Evolutionary conservation across 2,113 vertebrate genomes (phyloP), one percentile per base, ranked within the genome.

Genomic region (Ictalurus furcatus): DNA sequence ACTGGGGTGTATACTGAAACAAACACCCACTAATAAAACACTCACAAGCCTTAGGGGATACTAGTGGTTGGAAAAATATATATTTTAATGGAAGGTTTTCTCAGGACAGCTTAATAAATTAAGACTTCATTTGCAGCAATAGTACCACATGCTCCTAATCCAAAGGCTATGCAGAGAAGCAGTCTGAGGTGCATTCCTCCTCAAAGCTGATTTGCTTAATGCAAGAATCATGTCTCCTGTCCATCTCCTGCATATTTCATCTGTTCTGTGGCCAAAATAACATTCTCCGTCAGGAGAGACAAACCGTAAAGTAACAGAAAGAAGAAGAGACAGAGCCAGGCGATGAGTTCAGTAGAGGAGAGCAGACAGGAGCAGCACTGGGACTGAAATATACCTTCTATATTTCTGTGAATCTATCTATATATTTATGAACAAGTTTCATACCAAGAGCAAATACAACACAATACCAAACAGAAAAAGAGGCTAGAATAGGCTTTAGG

Each of bases 201-300:
- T 84, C 34, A 17, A 74, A 74, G 84, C 56, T 88, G 76, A 67
- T 79, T 86, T 73, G 44, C 65, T 87, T 92, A 90, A 90, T 90
- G 91, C 90, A 91, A 65, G 63, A 90, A 90, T 87, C 88, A 69
- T 92, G 91, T 92, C 79, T 65, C 86, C 87, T 92, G 89, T 92
- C 88, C 91, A 90, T 89, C 88, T 86, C 86, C 85, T 92, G 83
- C 88, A 92, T 92, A 78, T 92, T 92, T 90, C 59, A 92, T 90
- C 86, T 48, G 65, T 86, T 90, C 84, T 88, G 61, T 84, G 85
- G 84, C 91, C 84, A 87, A 92, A 92, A 92, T 90, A 90, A 87
- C 61, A 63, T 90, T 90, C 44, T 13, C n/a, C 73, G 74, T 89
- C 81, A 90, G 81, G 73, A 69, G 71, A 81, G 71, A 86, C 78